These are phyloP conservation scores for Chesias legatella DNA, from an alignment of 2,888 invertebrate genomes.

Conservation along the genomic window DNA sequence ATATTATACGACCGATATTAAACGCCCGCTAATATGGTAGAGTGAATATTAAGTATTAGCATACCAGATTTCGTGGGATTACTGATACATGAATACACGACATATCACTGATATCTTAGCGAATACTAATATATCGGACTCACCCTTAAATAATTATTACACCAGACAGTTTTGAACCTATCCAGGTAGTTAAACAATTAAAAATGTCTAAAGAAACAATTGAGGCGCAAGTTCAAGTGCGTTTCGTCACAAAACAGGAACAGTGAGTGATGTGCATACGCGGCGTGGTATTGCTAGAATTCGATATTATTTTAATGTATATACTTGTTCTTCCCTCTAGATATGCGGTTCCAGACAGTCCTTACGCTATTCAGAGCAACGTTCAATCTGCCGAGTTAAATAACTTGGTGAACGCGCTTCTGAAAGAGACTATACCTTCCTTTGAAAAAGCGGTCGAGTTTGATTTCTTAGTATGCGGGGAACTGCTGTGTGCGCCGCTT, in stretches of 20 bases:
- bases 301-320: not conserved
- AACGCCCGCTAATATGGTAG: too few relatives aligned
- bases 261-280: constrained; percentile 80
- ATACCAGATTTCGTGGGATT: too few relatives aligned
- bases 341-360: constrained; percentile 92
- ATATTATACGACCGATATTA: too few relatives aligned
- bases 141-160: too few relatives aligned
- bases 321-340: constrained; percentile 64
- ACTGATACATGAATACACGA: too few relatives aligned
- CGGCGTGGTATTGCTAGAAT: constrained; percentile 19
- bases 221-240: constrained; percentile 86
- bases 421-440: constrained; percentile 79
- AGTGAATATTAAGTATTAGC: too few relatives aligned
- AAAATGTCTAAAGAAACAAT: constrained; percentile 49
- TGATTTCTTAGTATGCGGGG: constrained; percentile 93
- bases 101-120: too few relatives aligned
- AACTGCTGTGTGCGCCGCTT: constrained; percentile 86
- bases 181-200: not conserved
- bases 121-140: too few relatives aligned
- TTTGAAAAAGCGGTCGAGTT: constrained; percentile 82
- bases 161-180: not conserved
- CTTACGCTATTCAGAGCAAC: constrained; percentile 89
- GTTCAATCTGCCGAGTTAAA: constrained; percentile 86
- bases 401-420: constrained; percentile 87
- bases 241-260: constrained; percentile 89